Evolutionary conservation across 2,113 vertebrate genomes (phyloP), one percentile per base, ranked within the genome.

Genomic region (Brachyistius frenatus): DNA sequence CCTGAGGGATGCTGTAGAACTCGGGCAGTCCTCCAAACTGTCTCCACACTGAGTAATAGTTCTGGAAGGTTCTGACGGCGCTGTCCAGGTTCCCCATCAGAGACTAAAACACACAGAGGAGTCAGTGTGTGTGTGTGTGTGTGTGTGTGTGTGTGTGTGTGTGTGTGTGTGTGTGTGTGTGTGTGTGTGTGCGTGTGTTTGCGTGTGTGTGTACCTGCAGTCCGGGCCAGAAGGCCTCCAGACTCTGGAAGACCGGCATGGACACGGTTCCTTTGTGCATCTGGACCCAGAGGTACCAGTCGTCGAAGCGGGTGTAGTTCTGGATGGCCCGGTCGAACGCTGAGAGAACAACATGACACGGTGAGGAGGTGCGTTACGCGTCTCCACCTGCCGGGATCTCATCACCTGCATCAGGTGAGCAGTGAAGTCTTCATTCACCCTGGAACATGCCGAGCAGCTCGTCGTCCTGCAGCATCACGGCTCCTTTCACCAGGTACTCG

Each of bases 281-380:
- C 89, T 99, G 97, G 57, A 99, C 98, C 98, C 98, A 99, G 61
- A 99, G 94, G 88, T 99, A 99, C 98, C 98, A 99, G 94, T 99
- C 98, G 76, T 99, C 98, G 14, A 99, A 99, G 66, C 96, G 96
- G 2, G 97, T 99, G 89, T 98, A 99, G 93, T 99, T 99, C 93
- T 95, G 96, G 75, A 99, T 96, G 78, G 97, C 96, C 90, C 93
- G 94, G 84, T 98, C 95, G 75, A 96, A 99, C 41, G 98, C 98
- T 99, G 89, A 37, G 37, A 10, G 47, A 66, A 55, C 23, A 23
- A 23, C 23, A 23, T 23, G 23, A 23, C 23, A 23, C 23, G 23
- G 23, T 23, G 23, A 23, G 23, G 23, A 23, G 23, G 23, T 23
- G 23, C 23, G 23, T 23, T 23, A 23, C 23, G 23, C 23, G 23